Conservation (phyloP, 2,113 vertebrate species). For the Callipepla californica region DNA sequence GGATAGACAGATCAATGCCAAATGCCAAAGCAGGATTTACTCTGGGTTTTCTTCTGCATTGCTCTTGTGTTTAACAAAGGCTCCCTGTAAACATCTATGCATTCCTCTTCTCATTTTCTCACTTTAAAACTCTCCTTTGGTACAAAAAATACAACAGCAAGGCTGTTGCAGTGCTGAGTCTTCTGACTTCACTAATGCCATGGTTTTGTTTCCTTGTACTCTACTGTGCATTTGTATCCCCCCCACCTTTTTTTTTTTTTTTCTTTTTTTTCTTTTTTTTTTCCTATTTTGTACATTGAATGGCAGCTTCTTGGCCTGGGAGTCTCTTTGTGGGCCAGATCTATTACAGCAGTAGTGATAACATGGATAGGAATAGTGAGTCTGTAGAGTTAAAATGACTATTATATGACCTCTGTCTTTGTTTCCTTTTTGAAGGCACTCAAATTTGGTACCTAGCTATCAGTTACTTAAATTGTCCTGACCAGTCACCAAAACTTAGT, state of each 20-base stretch:
- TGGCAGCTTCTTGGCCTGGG: not conserved
- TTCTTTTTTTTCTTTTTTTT: no score
- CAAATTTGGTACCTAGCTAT: not conserved
- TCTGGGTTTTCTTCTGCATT: not conserved
- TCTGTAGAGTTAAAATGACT: not conserved
- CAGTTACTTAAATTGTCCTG: not conserved
- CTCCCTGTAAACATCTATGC: not conserved
- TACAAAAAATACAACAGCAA: not conserved
- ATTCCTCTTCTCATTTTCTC: not conserved
- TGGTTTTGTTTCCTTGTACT: not conserved
- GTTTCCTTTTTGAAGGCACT: not conserved
- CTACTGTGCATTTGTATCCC: no score
- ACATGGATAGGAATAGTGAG: not conserved
- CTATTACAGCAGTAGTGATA: rapidly evolving
- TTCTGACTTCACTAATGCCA: not conserved
- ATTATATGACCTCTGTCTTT: no score
- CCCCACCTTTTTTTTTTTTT: no score
- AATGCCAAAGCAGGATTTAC: not conserved
- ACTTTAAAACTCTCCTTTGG: not conserved
- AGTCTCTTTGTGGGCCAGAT: not conserved
- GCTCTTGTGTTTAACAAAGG: not conserved
- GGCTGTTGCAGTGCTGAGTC: not conserved
- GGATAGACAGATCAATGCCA: rapidly evolving
- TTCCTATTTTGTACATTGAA: not conserved
- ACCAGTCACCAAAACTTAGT: not conserved